Evolutionary conservation across 2,888 invertebrate species (phyloP).

Genomic region (Pyralis farinalis): DNA sequence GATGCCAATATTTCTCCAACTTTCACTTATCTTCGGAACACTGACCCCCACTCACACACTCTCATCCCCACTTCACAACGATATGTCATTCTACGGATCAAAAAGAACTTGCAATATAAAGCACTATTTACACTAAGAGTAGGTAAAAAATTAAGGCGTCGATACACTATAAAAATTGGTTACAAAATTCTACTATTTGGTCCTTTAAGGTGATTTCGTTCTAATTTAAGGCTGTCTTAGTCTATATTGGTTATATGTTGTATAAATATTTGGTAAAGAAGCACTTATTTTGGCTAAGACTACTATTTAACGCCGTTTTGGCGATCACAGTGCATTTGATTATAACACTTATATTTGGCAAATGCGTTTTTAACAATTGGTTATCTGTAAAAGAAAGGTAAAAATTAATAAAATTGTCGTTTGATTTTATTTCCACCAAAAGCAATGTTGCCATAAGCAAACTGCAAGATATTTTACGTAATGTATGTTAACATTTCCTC

Average conservation of each 20-base stretch:
- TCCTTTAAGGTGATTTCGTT: conserved; percentile 65
- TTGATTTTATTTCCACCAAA: conserved; percentile 24
- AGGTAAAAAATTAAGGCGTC: conserved; percentile 65
- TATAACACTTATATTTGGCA: conserved; percentile 29
- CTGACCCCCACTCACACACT: conserved; percentile 34
- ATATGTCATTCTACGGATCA: conserved; percentile 19
- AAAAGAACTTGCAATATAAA: conserved; percentile 21
- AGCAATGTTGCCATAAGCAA: not conserved
- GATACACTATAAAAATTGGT: conserved; percentile 49
- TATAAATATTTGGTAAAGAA: conserved; percentile 62
- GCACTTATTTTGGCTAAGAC: conserved; percentile 51
- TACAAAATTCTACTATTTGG: conserved; percentile 66
- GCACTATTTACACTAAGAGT: conserved; percentile 32
- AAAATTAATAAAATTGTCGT: conserved; percentile 15
- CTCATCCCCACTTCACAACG: conserved; percentile 29
- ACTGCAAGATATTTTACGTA: not conserved
- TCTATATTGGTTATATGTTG: conserved; percentile 48
- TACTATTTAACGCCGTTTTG: conserved; percentile 59
- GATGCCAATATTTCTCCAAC: conserved; percentile 36
- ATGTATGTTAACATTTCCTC: too few species aligned
- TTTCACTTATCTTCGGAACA: conserved; percentile 16
- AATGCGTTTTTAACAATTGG: conserved; percentile 22
- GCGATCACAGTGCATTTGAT: conserved; percentile 63
- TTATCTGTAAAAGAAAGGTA: conserved; percentile 25
- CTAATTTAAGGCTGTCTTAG: conserved; percentile 54